Percentiles rank a stretch among this genome's conserved stretches.
Conservation (phyloP, 2,113 vertebrate species). For the Trochalopteron elliotii region DNA sequence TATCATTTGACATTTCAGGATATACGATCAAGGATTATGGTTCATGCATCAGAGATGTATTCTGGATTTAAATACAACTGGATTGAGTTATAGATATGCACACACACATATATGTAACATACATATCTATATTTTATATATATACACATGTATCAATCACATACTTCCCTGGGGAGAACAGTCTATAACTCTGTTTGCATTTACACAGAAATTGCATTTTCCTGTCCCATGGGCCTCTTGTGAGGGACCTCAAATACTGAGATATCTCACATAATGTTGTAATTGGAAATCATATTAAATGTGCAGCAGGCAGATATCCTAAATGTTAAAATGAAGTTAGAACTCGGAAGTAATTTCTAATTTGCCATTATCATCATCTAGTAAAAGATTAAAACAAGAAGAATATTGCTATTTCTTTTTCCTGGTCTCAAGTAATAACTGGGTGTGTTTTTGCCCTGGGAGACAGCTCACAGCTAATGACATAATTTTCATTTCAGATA, state of each 20-base stretch:
- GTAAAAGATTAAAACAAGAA: background rate
- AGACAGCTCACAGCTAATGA: background rate
- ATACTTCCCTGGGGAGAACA: background rate
- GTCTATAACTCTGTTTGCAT: background rate
- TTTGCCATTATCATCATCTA: background rate
- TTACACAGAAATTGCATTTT: conserved; percentile 25
- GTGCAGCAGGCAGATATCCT: background rate
- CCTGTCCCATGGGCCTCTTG: background rate
- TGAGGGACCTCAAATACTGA: background rate
- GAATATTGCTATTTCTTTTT: background rate
- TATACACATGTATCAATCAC: background rate
- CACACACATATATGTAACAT: background rate
- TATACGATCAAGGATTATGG: background rate
- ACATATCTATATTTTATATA: background rate
- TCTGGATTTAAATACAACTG: background rate
- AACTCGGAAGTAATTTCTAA: background rate
- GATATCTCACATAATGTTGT: background rate
- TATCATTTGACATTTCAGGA: background rate
- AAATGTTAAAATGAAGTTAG: background rate
- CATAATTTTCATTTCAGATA: background rate
- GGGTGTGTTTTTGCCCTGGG: background rate
- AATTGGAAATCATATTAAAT: background rate
- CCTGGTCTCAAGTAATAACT: background rate
- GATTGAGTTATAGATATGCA: background rate
- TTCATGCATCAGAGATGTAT: background rate